phyloP scores from a whole-genome alignment of 2,797 vertebrate species.

The Lutjanus argentimaculatus region DNA sequence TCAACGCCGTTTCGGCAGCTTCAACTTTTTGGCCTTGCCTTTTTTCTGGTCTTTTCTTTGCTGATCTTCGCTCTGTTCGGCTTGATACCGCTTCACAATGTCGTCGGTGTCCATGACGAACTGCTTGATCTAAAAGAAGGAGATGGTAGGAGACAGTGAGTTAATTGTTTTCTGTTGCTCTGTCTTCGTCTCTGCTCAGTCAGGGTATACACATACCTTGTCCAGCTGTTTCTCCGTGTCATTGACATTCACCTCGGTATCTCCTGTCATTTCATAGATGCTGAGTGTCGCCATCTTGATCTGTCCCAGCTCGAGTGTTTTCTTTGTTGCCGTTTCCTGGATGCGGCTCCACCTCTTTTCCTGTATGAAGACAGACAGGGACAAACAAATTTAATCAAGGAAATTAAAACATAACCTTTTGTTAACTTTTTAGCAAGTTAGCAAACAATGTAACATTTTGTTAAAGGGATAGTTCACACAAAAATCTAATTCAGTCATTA shows the following conservation, averaged over 20 bases:
- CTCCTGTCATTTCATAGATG: conserved; percentile 85
- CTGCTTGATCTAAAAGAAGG: neutral
- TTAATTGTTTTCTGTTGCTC: neutral
- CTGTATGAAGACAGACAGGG: conserved; percentile 70
- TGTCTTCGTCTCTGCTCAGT: neutral
- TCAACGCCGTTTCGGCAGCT: too few species aligned
- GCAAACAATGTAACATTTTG: too few species aligned
- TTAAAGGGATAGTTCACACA: too few species aligned
- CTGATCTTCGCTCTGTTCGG: too few species aligned
- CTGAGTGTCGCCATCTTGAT: conserved; percentile 86
- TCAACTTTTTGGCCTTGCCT: too few species aligned
- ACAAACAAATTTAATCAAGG: neutral
- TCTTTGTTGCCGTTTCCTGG: conserved; percentile 83
- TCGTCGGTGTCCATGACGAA: too few species aligned
- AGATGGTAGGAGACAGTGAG: neutral
- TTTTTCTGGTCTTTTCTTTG: too few species aligned
- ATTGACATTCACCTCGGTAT: conserved; percentile 62
- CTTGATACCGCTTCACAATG: too few species aligned
- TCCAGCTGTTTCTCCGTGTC: conserved; percentile 89
- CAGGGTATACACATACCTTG: conserved; percentile 75
- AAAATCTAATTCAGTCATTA: too few species aligned
- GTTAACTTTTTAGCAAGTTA: too few species aligned
- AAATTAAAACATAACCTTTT: too few species aligned
- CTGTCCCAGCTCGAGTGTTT: conserved; percentile 86
- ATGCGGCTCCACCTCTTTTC: conserved; percentile 87